These are phyloP conservation scores for Lophius piscatorius DNA, from an alignment of 2,113 vertebrate species.

Conservation along the genomic window DNA sequence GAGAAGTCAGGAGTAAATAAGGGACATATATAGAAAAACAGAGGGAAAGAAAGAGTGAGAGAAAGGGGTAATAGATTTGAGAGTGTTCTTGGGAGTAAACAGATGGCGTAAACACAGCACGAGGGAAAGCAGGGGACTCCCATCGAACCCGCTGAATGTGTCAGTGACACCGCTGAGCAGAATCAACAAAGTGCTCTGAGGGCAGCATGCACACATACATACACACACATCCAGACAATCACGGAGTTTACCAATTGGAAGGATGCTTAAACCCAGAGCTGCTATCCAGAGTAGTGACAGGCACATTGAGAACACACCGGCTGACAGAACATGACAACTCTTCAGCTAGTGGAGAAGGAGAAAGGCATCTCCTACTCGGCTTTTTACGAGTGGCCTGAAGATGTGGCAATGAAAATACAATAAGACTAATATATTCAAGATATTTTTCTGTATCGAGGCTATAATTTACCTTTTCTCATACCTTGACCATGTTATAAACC, in stretches of 20 bases:
- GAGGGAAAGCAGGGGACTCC: conserved; percentile 74
- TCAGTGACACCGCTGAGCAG: conserved; percentile 72
- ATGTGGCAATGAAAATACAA: conserved; percentile 26
- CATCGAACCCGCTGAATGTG: conserved; percentile 70
- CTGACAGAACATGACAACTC: conserved; percentile 74
- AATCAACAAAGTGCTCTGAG: conserved; percentile 75
- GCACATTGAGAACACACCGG: conserved; percentile 71
- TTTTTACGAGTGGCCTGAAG: conserved; percentile 44
- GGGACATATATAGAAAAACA: conserved; percentile 60
- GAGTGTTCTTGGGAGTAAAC: conserved; percentile 72
- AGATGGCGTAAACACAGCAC: conserved; percentile 76
- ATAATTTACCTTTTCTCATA: conserved; percentile 44
- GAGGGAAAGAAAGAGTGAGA: conserved; percentile 35
- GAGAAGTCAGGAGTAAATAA: conserved; percentile 73
- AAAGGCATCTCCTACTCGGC: conserved; percentile 44
- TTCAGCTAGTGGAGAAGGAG: conserved; percentile 55
- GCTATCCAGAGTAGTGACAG: conserved; percentile 68
- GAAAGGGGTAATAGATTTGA: conserved; percentile 67
- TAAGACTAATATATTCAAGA: conserved; percentile 19
- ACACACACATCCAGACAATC: conserved; percentile 29
- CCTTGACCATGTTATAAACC: conserved; percentile 36
- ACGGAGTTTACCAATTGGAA: conserved; percentile 69
- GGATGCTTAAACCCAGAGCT: conserved; percentile 70
- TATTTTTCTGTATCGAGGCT: conserved; percentile 20
- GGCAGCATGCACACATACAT: conserved; percentile 58